Conservation (phyloP, 2,113 vertebrate species). For the Perca schrenkii region DNA sequence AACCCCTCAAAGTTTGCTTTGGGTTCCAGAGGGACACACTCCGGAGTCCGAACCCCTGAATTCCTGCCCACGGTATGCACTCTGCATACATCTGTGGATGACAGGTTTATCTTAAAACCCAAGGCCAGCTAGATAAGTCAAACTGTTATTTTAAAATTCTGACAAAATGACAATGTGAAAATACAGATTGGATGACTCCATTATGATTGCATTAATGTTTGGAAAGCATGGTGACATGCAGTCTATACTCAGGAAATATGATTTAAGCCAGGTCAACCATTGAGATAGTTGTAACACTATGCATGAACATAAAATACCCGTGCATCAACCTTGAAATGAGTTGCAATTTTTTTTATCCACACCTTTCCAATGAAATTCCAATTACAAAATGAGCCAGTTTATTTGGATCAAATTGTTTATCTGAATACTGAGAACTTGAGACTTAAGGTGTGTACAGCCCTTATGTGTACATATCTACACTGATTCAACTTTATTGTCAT, state of each 20-base stretch:
- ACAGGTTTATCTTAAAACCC: constrained; percentile 30
- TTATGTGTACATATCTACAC: neutral
- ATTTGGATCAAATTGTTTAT: neutral
- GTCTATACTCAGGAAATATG: too few species aligned
- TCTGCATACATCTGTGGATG: constrained; percentile 34
- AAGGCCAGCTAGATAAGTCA: neutral
- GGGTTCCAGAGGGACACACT: constrained; percentile 64
- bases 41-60: constrained; percentile 54
- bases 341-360: too few species aligned
- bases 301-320: too few species aligned
- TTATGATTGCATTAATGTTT: neutral
- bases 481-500: neutral
- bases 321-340: too few species aligned
- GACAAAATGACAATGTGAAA: neutral
- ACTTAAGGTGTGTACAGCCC: neutral
- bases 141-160: neutral
- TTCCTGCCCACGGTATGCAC: constrained; percentile 65
- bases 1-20: constrained; percentile 70
- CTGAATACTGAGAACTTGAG: neutral
- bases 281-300: neutral
- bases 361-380: too few species aligned
- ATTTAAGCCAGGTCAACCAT: neutral
- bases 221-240: neutral
- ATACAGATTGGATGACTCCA: neutral
- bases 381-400: too few species aligned